Evolutionary conservation across 1,140 invertebrate genomes (phyloP).

Genomic region (Thalassaphorura encarpata): DNA sequence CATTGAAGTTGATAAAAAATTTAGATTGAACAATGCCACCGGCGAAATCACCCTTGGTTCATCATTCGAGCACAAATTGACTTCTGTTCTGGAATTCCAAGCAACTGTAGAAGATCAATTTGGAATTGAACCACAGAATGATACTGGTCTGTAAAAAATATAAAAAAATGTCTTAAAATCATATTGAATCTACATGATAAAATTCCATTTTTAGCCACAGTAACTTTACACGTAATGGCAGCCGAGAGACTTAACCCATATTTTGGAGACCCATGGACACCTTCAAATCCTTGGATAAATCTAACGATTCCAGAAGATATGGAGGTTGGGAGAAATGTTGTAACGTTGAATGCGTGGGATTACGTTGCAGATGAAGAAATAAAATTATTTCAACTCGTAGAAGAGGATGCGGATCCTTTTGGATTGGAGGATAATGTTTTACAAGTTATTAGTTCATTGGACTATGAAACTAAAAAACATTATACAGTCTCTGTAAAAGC

Average conservation of each 20-base stretch:
- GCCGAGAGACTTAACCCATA: conserved; percentile 67
- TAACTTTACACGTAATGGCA: conserved; percentile 68
- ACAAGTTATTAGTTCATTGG: conserved; percentile 8
- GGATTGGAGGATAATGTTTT: conserved; percentile 20
- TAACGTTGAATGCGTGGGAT: conserved; percentile 63
- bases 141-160: conserved; percentile 41
- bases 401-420: conserved; percentile 19
- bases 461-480: conserved; percentile 49
- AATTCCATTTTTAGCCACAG: conserved; percentile 45
- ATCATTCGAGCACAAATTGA: conserved; percentile 61
- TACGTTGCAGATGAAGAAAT: conserved; percentile 46
- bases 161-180: not conserved
- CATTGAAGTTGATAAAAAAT: too few relatives aligned
- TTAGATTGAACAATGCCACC: conserved; percentile 43
- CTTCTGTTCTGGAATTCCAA: conserved; percentile 65
- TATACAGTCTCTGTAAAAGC: conserved; percentile 67
- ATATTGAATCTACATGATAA: too few relatives aligned
- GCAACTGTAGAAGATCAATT: conserved; percentile 62
- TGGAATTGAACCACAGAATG: conserved; percentile 48
- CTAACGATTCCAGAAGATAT: conserved; percentile 64
- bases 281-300: conserved; percentile 50
- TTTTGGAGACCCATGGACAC: conserved; percentile 50
- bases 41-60: conserved; percentile 61
- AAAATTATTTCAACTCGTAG: conserved; percentile 35
- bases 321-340: conserved; percentile 59